Evolutionary conservation across 2,797 vertebrate genomes (phyloP), one percentile per base, ranked within the genome.

Genomic region (Mormyrus hasselquistii): DNA sequence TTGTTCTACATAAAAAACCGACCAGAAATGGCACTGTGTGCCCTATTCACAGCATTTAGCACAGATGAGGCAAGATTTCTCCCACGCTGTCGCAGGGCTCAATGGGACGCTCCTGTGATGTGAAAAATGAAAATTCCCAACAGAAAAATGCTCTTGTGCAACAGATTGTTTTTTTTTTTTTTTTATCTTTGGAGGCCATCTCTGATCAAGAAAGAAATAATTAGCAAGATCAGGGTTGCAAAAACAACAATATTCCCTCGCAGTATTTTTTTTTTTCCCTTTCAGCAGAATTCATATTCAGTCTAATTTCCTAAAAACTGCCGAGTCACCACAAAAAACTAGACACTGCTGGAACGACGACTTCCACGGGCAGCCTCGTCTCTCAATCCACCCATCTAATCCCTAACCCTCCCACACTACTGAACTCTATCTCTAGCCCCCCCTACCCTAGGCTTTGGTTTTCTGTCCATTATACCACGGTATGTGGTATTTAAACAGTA

Each of bases 141-240:
- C 7, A 83, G 47, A 49, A 49, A 7, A 44, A 83, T 9, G 41
- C n/a, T 44, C 41, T n/a, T 83, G 47, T 49, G 79, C 38, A 49
- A 49, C 79, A 83, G 44, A 47, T 44, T 49, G n/a, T 44, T 49
- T 22, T 38, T 73, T 22, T 34, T 73, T 22, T 34, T 52, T 53
- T 57, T 73, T 34, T 38, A 76, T 25, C 47, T 29, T 88, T 57
- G 49, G 29, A 69, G 49, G 16, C 29, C 44, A 55, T 38, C 69
- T 44, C 49, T 82, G 16, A 82, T 82, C 73, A 34, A 82, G 49
- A 55, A 12, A 47, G 19, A 79, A 76, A 82, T 79, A 82, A 88
- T 88, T 82, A 82, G 69, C 88, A 41, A 82, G n/a, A 44, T 50
- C n/a, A 34, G 79, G 79, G 79, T 49, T 47, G 19, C 41, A 83